Conservation (phyloP, 1,140 invertebrate species). For the Calosoma granatense region DNA sequence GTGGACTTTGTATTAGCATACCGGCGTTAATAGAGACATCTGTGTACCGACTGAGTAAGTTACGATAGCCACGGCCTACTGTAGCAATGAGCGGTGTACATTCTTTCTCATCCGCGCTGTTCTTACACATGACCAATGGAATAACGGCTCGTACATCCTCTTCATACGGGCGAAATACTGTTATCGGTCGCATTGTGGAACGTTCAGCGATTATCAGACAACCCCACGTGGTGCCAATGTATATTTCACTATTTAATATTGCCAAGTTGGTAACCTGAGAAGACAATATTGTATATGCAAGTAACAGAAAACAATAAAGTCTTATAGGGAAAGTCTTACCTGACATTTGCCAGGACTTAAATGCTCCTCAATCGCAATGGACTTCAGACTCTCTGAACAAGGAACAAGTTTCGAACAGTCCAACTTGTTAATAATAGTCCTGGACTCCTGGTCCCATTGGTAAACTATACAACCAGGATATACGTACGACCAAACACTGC, state of each 20-base stretch:
- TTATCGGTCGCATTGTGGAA: conserved; percentile 68
- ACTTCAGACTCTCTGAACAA: conserved; percentile 83
- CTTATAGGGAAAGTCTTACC: conserved; percentile 37
- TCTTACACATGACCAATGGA: conserved; percentile 30
- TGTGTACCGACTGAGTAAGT: conserved; percentile 60
- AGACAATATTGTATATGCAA: conserved; percentile 9
- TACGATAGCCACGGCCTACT: conserved; percentile 74
- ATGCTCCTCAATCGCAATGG: conserved; percentile 83
- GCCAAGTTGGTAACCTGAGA: conserved; percentile 67
- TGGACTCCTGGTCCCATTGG: conserved; percentile 63
- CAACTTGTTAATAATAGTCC: conserved; percentile 63
- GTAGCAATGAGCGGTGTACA: conserved; percentile 54
- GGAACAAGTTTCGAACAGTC: conserved; percentile 88
- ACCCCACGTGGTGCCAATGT: conserved; percentile 86
- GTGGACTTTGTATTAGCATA: conserved; percentile 26
- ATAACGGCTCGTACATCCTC: conserved; percentile 54
- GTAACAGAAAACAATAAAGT: too few relatives aligned
- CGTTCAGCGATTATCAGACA: conserved; percentile 81
- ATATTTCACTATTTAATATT: conserved; percentile 57
- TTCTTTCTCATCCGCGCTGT: conserved; percentile 29
- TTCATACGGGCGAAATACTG: conserved; percentile 82
- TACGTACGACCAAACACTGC: conserved; percentile 66
- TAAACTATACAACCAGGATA: conserved; percentile 73
- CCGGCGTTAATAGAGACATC: conserved; percentile 37
- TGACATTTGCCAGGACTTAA: conserved; percentile 68